Evolutionary conservation across 1,140 invertebrate species (phyloP), one percentile per base, ranked within the genome.

Genomic region (Apis cerana): DNA sequence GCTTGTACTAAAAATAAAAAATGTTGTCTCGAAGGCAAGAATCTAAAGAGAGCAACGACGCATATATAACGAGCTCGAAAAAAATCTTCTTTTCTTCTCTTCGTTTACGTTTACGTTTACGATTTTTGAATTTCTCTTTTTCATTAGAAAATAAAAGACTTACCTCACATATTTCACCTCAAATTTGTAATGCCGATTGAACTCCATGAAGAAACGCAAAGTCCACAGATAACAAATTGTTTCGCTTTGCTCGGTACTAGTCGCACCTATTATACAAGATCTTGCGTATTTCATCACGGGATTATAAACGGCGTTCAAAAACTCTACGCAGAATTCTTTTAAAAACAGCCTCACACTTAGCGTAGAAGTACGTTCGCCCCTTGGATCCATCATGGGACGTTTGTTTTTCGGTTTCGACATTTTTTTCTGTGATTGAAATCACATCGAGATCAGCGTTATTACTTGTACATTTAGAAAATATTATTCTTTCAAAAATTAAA

Each of bases 131-230:
- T 43, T 27, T 27, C 0, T 1, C 8, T 27, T n/a, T 27, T 56
- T 65, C 62, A 52, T 85, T 33, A 82, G 80, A 75, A 58, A 80
- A 74, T 54, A 82, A 23, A 72, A 85, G 19, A 91, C 94, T 95
- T 94, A 98, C 97, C 97, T 98, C 74, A 99, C 96, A 86, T 98
- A 95, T 93, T 98, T 98, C 84, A 99, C 96, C 94, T 97, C 95
- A 91, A 98, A 98, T 89, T 96, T 96, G 89, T 96, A 95, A 90
- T 96, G 95, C 85, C 99, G 96, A 95, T 99, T 99, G 94, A 99
- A 99, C 94, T 99, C 97, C 98, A 99, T 99, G 93, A 99, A 99
- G 94, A 99, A 99, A 91, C 97, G 96, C 88, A 99, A 95, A 12
- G 97, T 96, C 98, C 98, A 99, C 68, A 99, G 94, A 93, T 99